Evolutionary conservation across 2,888 invertebrate species (phyloP).

Genomic region (Trachelus troglodyta): DNA sequence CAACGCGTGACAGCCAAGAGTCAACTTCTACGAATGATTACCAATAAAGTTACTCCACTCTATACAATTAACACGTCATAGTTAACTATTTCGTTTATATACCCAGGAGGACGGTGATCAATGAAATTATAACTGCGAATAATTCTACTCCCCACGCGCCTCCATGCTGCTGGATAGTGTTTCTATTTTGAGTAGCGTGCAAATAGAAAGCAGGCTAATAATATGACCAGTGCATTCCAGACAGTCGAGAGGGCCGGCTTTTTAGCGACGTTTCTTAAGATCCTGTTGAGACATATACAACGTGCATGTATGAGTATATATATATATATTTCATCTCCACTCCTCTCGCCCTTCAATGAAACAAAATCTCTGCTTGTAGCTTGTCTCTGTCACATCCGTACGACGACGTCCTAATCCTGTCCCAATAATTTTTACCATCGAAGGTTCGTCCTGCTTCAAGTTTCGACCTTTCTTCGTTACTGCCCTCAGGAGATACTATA

Average conservation of each 20-base stretch:
- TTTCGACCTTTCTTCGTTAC: not conserved
- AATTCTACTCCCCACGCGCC: not conserved
- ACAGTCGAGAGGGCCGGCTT: slow-evolving; percentile 16
- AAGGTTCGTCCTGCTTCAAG: not conserved
- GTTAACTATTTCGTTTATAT: not conserved
- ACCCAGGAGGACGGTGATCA: not conserved
- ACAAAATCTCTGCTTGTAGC: not conserved
- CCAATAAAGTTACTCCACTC: not conserved
- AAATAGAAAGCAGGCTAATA: slow-evolving; percentile 54
- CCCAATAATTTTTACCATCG: not conserved
- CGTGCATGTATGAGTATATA: not conserved
- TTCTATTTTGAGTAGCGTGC: slow-evolving; percentile 47
- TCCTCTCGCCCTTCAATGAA: not conserved
- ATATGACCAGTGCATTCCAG: slow-evolving; percentile 47
- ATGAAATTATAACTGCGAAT: slow-evolving; percentile 3
- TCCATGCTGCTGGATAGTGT: slow-evolving; percentile 16
- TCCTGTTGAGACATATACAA: not conserved
- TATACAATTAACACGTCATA: not conserved
- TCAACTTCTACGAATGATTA: not conserved
- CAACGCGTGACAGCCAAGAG: not conserved
- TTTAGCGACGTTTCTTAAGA: slow-evolving; percentile 6
- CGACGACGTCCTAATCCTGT: not conserved
- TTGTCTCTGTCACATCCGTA: not conserved
- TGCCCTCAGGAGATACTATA: not conserved
- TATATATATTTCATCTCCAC: not conserved